Evolutionary conservation across 2,113 vertebrate species (phyloP), one percentile per base, ranked within the genome.

Genomic region (Mustela nigripes): DNA sequence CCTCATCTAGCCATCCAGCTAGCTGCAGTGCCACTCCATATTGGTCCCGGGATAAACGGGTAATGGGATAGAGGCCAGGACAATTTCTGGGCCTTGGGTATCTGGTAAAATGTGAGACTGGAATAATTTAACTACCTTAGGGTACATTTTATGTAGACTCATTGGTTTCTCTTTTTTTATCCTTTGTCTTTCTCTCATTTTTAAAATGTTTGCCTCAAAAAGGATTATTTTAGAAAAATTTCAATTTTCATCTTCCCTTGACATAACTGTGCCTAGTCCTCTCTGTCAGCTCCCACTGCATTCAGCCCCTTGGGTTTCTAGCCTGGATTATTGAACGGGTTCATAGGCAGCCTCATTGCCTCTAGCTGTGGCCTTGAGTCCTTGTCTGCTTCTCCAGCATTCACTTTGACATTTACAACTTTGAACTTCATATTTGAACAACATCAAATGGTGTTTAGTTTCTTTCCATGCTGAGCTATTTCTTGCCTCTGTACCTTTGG

Each of bases 161-260:
- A n/a, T 21, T 21, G 5, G 19, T 63, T 71, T 63, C 39, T 42
- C 0, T 36, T 39, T 63, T 79, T 73, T 65, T 76, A 5, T 62
- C n/a, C 65, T 58, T 76, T 65, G n/a, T 73, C 48, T 60, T 94
- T 76, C n/a, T 88, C n/a, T 92, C 31, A 22, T 78, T 93, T 92
- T 81, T 50, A 62, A 39, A 74, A 42, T 73, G 3, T 80, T 39
- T 96, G 74, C n/a, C 10, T 78, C 15, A 9, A 50, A 73, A 84
- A 53, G 10, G 4, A 5, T 81, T 76, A 19, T 62, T 91, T 63
- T 89, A 60, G 36, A 78, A 42, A 76, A 84, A 62, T 42, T 71
- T 28, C 22, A 87, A 33, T 0, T 74, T 50, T 45, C 31, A 26
- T 39, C 15, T 86, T 92, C 4, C 15, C 31, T 85, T 28, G 28